phyloP scores from a whole-genome alignment of 2,113 vertebrate species.

The Galbula dea region DNA sequence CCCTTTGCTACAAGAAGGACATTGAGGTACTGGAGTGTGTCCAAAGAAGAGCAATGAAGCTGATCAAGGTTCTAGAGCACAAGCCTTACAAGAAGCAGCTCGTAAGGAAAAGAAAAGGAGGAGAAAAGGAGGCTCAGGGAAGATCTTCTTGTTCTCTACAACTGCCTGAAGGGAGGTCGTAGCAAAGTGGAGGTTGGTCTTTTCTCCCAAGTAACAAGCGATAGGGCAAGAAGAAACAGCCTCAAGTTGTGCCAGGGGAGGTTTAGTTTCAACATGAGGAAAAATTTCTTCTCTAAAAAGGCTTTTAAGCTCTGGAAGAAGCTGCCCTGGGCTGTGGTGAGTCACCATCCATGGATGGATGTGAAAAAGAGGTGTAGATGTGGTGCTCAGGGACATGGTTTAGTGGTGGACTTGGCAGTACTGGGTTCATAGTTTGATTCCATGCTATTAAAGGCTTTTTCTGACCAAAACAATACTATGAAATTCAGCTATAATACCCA shows the following conservation, averaged over 20 bases:
- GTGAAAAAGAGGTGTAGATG: neutral
- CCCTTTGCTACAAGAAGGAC: neutral
- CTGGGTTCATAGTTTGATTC: neutral
- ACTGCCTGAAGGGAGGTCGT: neutral
- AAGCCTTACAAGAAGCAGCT: neutral
- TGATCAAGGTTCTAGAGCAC: neutral
- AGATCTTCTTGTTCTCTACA: neutral
- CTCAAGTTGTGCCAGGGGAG: neutral
- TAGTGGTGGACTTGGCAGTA: neutral
- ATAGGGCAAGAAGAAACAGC: neutral
- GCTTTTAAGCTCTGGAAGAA: neutral
- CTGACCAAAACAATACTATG: neutral
- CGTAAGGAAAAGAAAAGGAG: too few relatives aligned
- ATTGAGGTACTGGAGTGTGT: neutral
- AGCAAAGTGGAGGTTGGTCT: neutral
- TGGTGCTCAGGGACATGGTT: neutral
- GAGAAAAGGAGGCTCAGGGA: neutral
- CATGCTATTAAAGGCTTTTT: too few relatives aligned
- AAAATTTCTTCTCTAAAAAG: neutral
- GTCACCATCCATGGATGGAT: neutral
- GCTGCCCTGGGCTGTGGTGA: neutral
- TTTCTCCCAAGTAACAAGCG: neutral
- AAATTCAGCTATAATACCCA: neutral
- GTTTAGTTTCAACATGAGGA: neutral
- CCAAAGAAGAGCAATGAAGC: neutral